A percentile compares a stretch with the other conserved stretches of the same genome.
Conservation (phyloP, 2,113 vertebrate genomes). For the Oryzias curvinotus region DNA sequence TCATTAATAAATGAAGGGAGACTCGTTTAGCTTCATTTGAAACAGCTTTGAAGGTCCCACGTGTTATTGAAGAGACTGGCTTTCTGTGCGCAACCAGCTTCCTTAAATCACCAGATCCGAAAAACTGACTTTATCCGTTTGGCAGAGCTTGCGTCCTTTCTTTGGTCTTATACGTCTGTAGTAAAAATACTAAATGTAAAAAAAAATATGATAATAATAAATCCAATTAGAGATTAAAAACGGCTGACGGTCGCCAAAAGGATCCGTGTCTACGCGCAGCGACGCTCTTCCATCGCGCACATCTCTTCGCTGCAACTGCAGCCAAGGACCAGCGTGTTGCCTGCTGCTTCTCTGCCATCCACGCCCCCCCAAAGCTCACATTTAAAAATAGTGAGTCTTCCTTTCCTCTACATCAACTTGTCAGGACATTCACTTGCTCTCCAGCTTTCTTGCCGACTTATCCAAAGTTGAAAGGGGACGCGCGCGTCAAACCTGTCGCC, state of each 20-base stretch:
- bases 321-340: conserved; percentile 56
- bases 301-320: conserved; percentile 44
- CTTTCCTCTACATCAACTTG: conserved; percentile 46
- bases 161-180: conserved; percentile 4
- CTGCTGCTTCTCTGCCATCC: conserved; percentile 55
- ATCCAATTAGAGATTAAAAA: conserved; percentile 3
- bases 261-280: conserved; percentile 30
- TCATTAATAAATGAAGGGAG: conserved; percentile 46
- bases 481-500: conserved; percentile 15
- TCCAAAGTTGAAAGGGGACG: conserved; percentile 42
- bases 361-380: conserved; percentile 62
- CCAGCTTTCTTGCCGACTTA: conserved; percentile 24
- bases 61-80: conserved; percentile 6
- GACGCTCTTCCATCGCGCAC: conserved; percentile 46
- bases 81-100: conserved; percentile 13
- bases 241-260: conserved; percentile 5
- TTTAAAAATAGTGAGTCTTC: conserved; percentile 65
- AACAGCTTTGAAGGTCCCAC: conserved; percentile 18
- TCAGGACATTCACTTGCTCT: conserved; percentile 23
- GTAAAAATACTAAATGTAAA: neutral
- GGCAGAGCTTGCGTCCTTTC: conserved; percentile 24
- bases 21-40: conserved; percentile 28
- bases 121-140: conserved; percentile 24
- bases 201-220: conserved; percentile 4
- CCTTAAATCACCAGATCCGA: neutral